These are phyloP conservation scores for Ostrea denselamellosa DNA, from an alignment of 1,140 invertebrate genomes.

Conservation along the genomic window DNA sequence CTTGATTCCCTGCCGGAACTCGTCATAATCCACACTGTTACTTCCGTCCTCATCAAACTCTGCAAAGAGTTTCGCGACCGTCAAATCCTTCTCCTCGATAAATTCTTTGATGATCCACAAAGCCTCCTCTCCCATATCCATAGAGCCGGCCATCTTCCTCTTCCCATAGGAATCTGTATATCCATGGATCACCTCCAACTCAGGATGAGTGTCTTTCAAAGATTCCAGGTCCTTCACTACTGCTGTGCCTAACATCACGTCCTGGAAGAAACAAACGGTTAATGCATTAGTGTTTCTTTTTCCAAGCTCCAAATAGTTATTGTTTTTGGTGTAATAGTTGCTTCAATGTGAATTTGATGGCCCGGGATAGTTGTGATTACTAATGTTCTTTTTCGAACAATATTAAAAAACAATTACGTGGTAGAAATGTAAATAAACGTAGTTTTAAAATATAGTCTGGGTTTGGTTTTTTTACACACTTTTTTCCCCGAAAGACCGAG, in stretches of 20 bases:
- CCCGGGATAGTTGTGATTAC: no score
- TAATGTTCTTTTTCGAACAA: no score
- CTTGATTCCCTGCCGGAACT: constrained; percentile 74
- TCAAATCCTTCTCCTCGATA: constrained; percentile 66
- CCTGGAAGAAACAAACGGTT: constrained; percentile 52
- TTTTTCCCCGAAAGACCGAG: no score
- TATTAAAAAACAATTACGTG: no score
- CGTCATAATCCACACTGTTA: constrained; percentile 72
- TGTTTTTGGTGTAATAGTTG: no score
- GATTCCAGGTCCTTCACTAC: constrained; percentile 58
- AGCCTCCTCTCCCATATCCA: constrained; percentile 69
- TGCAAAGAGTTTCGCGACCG: constrained; percentile 71
- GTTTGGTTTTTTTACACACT: no score
- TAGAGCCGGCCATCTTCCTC: constrained; percentile 63
- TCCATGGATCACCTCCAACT: constrained; percentile 65
- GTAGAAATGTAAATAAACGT: no score
- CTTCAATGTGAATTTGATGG: no score
- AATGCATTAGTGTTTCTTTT: no score
- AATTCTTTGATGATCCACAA: constrained; percentile 69
- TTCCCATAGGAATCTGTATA: constrained; percentile 74
- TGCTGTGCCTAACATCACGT: constrained; percentile 63
- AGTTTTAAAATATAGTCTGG: no score
- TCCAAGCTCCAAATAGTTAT: no score
- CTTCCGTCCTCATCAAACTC: constrained; percentile 73
- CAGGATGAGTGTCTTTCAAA: constrained; percentile 62